These are phyloP conservation scores for Coturnix japonica DNA, from an alignment of 2,113 vertebrate genomes.

Conservation along the genomic window DNA sequence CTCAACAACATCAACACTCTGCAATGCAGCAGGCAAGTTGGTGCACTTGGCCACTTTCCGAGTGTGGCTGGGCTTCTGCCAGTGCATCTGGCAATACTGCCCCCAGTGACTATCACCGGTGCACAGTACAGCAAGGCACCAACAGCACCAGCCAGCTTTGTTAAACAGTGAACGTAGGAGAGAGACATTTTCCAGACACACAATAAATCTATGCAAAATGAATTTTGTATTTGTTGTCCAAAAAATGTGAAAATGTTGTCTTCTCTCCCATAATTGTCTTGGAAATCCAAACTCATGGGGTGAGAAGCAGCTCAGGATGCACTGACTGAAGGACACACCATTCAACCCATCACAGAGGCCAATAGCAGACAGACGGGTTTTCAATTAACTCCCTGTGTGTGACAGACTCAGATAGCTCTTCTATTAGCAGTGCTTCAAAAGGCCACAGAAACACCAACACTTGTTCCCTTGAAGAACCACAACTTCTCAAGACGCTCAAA, in stretches of 20 bases:
- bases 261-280: background rate
- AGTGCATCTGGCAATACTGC: slow-evolving; percentile 16
- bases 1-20: background rate
- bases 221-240: background rate
- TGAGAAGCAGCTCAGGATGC: slow-evolving; percentile 22
- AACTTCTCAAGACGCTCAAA: background rate
- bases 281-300: background rate
- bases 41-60: background rate
- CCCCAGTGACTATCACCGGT: background rate
- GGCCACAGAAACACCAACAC: slow-evolving; percentile 20
- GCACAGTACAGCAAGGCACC: background rate
- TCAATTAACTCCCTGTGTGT: slow-evolving; percentile 18
- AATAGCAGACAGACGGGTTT: slow-evolving; percentile 4
- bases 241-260: slow-evolving; percentile 6
- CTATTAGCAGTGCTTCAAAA: slow-evolving; percentile 30
- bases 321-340: background rate
- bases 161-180: background rate
- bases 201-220: slow-evolving; percentile 18
- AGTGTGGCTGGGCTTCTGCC: background rate
- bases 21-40: background rate
- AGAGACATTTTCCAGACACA: accelerated
- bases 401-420: background rate
- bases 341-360: background rate
- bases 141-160: background rate
- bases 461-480: background rate